Evolutionary conservation across 1,140 invertebrate genomes (phyloP), one percentile per base, ranked within the genome.

Genomic region (Varroa destructor): DNA sequence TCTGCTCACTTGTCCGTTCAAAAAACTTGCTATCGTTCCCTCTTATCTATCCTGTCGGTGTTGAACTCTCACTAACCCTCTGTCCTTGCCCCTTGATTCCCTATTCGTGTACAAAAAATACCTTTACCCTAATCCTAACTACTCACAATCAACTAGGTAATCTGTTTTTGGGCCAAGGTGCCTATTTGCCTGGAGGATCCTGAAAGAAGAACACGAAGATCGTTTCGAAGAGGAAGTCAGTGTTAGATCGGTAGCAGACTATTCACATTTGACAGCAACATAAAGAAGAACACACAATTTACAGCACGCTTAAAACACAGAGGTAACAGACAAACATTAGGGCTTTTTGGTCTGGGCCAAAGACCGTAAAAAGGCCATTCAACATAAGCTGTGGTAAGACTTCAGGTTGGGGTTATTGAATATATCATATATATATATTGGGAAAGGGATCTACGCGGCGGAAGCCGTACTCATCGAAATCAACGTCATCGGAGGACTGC

Each of bases 11-110:
- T 40, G 61, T 67, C 46, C 3, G 61, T 67, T 67, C 46, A 12
- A 67, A 2, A 40, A 67, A 67, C 12, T 40, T 37, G 46, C 46
- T 67, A 40, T 67, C 40, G 25, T 46, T 67, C 61, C 46, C 40
- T 40, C 61, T 46, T 10, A 51, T 67, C 61, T 67, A 46, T 67
- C 61, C 61, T 67, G 40, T 67, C 61, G 61, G 61, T 67, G 61
- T 67, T 40, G 61, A 67, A 40, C 37, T 67, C 61, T 67, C 46
- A 51, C 4, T 51, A 51, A 51, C 46, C 3, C 3, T 51, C 46
- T 8, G 46, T 8, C 46, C 46, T 51, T 51, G 46, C 8, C 46
- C 8, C 46, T 3, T 8, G 46, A 51, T 51, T 51, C 46, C 46
- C 46, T 51, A 51, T 51, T 8, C 46, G 46, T 51, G 8, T 51